These are phyloP conservation scores for Microcebus lehilahytsara DNA, from an alignment of 2,113 vertebrate species.

Conservation along the genomic window DNA sequence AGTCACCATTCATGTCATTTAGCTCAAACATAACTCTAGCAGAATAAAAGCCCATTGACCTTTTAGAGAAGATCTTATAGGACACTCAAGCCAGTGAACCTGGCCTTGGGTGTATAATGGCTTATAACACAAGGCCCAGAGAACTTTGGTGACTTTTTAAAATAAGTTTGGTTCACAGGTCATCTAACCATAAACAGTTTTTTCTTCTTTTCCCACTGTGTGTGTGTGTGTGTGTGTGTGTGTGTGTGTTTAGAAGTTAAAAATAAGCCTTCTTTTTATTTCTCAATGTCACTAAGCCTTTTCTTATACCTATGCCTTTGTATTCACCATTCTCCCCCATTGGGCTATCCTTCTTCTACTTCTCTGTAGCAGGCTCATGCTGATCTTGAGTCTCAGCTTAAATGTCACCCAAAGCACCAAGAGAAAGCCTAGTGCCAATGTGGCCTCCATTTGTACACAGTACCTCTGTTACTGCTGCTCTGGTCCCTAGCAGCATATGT, in stretches of 20 bases:
- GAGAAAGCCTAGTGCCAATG: not conserved
- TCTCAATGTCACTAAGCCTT: not conserved
- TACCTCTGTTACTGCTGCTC: not conserved
- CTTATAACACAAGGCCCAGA: not conserved
- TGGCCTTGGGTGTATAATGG: not conserved
- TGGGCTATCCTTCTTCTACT: not conserved
- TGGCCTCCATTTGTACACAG: not conserved
- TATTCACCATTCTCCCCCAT: not conserved
- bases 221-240: not conserved
- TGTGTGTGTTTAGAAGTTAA: not conserved
- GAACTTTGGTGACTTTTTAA: slow-evolving; percentile 24
- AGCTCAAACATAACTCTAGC: not conserved
- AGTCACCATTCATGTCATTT: slow-evolving; percentile 17
- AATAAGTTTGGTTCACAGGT: not conserved
- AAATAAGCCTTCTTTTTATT: not conserved
- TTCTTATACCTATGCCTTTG: not conserved
- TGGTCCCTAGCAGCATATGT: not conserved
- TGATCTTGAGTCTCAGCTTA: not conserved
- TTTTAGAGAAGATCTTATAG: slow-evolving; percentile 42
- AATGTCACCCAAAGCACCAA: not conserved
- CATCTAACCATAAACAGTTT: slow-evolving; percentile 21
- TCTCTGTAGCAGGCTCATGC: not conserved
- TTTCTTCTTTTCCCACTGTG: not conserved
- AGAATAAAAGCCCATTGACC: slow-evolving; percentile 57
- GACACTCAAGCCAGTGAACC: not conserved